Conservation (phyloP, 2,797 vertebrate species). For the Anguilla megastoma region DNA sequence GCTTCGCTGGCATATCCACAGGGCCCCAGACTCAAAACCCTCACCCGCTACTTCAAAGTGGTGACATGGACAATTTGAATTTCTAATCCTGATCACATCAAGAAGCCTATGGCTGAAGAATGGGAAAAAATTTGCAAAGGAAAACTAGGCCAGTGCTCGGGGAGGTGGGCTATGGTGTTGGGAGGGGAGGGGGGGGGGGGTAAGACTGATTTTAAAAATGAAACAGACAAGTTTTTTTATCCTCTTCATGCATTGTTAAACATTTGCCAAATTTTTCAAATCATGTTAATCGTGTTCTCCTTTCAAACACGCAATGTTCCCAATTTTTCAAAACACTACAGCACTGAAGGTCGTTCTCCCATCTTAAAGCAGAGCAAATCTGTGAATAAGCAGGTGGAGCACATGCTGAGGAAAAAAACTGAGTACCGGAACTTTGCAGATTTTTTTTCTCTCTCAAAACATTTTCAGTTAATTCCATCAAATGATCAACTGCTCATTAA, state of each 20-base stretch:
- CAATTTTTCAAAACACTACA: background rate
- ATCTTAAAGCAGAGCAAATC: background rate
- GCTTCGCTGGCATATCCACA: conserved; percentile 59
- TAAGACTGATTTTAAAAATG: conserved; percentile 5
- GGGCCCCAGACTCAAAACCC: conserved; percentile 63
- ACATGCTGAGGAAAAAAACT: background rate
- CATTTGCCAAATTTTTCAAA: background rate
- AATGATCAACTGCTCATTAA: background rate
- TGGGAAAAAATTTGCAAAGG: conserved; percentile 46
- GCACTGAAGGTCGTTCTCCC: background rate
- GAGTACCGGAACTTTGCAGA: background rate
- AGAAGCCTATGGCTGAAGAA: conserved; percentile 59
- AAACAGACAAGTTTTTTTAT: conserved; percentile 25
- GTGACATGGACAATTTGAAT: conserved; percentile 67
- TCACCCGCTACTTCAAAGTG: conserved; percentile 70
- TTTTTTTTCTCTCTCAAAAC: background rate
- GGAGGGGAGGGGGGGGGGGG: background rate
- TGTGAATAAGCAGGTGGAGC: background rate
- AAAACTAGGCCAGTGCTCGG: conserved; percentile 58
- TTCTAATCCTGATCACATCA: conserved; percentile 68
- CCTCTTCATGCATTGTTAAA: conserved; percentile 14
- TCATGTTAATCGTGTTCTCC: background rate
- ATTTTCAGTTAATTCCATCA: background rate
- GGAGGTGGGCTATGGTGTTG: conserved; percentile 8
- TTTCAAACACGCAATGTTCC: conserved; percentile 10